phyloP scores from a whole-genome alignment of 2,113 vertebrate genomes.

The Burhinus bistriatus region DNA sequence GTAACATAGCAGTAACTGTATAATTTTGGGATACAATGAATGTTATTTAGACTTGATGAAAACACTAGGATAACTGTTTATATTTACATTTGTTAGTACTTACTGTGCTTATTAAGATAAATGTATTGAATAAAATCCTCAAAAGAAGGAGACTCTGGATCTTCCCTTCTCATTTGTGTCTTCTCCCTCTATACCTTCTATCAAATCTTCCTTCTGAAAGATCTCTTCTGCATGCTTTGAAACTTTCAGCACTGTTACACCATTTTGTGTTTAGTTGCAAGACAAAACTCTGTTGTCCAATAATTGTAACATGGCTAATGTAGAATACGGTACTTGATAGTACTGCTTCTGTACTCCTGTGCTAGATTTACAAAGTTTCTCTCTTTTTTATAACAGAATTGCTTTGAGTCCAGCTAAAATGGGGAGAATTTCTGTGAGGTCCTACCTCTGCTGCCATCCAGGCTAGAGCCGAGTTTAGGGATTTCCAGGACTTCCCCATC shows the following conservation, averaged over 20 bases:
- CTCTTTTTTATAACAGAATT: background rate
- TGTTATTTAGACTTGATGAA: too few relatives aligned
- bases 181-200: background rate
- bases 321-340: background rate
- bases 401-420: background rate
- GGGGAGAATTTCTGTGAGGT: background rate
- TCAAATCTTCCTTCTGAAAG: background rate
- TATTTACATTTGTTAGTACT: too few relatives aligned
- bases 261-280: background rate
- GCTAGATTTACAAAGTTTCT: background rate
- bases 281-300: background rate
- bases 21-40: too few relatives aligned
- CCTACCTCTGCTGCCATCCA: background rate
- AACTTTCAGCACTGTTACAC: background rate
- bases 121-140: background rate
- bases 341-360: background rate
- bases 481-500: background rate
- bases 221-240: background rate
- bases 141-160: background rate
- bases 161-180: background rate
- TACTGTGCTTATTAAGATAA: background rate
- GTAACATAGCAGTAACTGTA: too few relatives aligned
- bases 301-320: background rate
- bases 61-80: too few relatives aligned
- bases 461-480: background rate